Base-by-base conservation (phyloP, 2,888 invertebrate genomes). In the Linyphia triangularis region DNA sequence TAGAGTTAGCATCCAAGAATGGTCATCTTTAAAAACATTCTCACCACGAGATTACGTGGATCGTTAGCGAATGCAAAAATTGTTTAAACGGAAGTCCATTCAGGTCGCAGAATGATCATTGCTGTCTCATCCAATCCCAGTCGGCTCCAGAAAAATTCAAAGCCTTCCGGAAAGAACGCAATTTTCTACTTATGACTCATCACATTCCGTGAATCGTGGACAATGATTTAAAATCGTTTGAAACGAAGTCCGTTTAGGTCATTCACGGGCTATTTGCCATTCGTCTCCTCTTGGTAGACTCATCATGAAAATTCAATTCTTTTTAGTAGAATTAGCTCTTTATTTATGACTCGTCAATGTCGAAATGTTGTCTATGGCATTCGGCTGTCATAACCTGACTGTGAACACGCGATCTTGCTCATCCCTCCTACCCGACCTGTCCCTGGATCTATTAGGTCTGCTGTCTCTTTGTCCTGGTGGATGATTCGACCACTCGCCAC, bases 361-460 rank as follows among this genome's bases (percentile, higher is more conserved):
- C 7, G 26, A 28, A 13, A 40, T 37, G 33, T 30, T 30, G 19
- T 33, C 77, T 77, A 82, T n/a, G 33, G 57, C 63, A 30, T 82
- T 82, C 70, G 69, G 51, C 43, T 84, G 89, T 89, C 89, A 89
- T 89, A 89, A 89, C 30, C 89, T 63, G 9, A 89, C 79, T 0
- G 84, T 89, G 19, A 79, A 89, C 7, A 89, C 73, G 7, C 73
- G 37, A 26, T 89, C 84, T 43, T 61, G 84, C 10, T 84, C 89
- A 2, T 89, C 89, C 9, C 79, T 63, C 33, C 89, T 78, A 2
- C 65, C 26, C 4, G 73, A 30, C n/a, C 89, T 67, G 1, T 89
- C 89, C 4, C 89, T 72, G 0, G 89, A 65, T 51, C 89, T 63
- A 19, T 84, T 70, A 1, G 72, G 84, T 6, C 89, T 33, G 22